Evolutionary conservation across 2,113 vertebrate species (phyloP).

Genomic region (Eubucco bourcierii): DNA sequence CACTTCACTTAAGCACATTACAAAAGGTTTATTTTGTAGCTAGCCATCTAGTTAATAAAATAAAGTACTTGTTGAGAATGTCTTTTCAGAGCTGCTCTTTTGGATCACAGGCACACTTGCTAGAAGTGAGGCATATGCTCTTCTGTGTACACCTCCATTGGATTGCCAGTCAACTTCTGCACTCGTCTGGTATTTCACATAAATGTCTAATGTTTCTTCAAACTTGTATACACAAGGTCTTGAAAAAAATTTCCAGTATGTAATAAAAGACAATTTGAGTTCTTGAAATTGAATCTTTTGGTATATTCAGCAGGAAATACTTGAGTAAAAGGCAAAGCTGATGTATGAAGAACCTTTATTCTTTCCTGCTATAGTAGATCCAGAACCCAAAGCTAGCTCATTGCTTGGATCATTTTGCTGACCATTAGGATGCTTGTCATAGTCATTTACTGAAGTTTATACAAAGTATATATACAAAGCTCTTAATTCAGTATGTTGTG

Average conservation of each 20-base stretch:
- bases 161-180: neutral
- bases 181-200: neutral
- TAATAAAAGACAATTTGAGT: constrained; percentile 54
- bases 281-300: neutral
- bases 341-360: neutral
- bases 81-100: neutral
- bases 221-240: constrained; percentile 8
- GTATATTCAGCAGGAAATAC: constrained; percentile 34
- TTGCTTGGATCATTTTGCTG: neutral
- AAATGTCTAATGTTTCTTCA: constrained; percentile 1
- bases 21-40: neutral
- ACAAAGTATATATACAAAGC: neutral
- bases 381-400: neutral
- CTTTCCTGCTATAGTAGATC: neutral
- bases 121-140: neutral
- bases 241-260: neutral
- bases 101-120: neutral
- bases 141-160: neutral
- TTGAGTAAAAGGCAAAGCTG: neutral
- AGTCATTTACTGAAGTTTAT: neutral
- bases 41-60: neutral
- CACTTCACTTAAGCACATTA: neutral
- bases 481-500: neutral
- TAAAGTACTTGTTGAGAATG: neutral
- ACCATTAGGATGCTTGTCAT: neutral